These are phyloP conservation scores for Nephila pilipes DNA, from an alignment of 1,140 invertebrate species.

Conservation along the genomic window DNA sequence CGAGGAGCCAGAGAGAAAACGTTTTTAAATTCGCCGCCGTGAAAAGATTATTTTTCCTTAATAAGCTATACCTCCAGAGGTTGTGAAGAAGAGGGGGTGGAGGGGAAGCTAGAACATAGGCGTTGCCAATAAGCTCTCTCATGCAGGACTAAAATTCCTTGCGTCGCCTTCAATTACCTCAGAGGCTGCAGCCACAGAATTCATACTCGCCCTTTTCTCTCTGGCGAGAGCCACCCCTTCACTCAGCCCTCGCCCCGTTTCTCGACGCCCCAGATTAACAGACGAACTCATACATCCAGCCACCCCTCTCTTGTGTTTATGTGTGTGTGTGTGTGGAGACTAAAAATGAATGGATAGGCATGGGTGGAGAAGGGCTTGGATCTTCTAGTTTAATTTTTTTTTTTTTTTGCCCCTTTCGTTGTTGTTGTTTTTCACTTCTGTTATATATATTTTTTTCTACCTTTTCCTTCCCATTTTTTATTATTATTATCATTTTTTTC, in stretches of 20 bases:
- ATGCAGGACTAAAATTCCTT: slow-evolving; percentile 71
- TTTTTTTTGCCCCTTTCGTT: neutral
- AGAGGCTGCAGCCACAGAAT: slow-evolving; percentile 63
- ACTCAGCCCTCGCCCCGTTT: neutral
- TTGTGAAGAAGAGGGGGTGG: neutral
- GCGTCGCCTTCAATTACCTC: slow-evolving; percentile 75
- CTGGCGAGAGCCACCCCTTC: neutral
- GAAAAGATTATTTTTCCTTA: slow-evolving; percentile 75
- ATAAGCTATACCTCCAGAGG: slow-evolving; percentile 67
- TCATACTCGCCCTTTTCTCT: slow-evolving; percentile 60
- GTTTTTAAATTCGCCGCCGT: slow-evolving; percentile 67
- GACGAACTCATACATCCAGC: slow-evolving; percentile 50
- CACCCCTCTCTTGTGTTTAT: slow-evolving; percentile 4
- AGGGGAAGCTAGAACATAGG: slow-evolving; percentile 49
- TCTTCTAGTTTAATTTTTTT: slow-evolving; percentile 55
- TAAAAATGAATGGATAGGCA: slow-evolving; percentile 44
- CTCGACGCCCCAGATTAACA: slow-evolving; percentile 69
- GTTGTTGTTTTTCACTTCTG: slow-evolving; percentile 38
- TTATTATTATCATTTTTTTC: neutral
- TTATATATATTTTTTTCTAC: neutral
- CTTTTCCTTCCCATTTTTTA: neutral
- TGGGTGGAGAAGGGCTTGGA: slow-evolving; percentile 16
- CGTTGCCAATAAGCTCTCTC: slow-evolving; percentile 74
- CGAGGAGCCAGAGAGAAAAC: slow-evolving; percentile 20
- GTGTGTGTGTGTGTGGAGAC: slow-evolving; percentile 46